Base-by-base conservation (phyloP, 2,888 invertebrate genomes). In the Pyralis farinalis region DNA sequence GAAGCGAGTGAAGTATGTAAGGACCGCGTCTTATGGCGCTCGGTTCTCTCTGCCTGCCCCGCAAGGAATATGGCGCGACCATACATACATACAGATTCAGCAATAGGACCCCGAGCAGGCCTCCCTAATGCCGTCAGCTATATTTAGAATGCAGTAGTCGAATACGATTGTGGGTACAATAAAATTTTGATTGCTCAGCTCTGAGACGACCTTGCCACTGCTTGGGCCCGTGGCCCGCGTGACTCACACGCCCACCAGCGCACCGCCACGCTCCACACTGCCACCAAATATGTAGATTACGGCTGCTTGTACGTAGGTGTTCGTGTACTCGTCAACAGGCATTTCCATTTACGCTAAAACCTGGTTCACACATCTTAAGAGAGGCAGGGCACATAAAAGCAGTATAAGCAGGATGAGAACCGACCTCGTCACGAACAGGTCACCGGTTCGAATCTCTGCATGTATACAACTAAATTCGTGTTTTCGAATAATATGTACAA, bases 101-200 rank as follows among this genome's bases (percentile, higher is more conserved):
- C 21, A 21, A 11, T 20, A 10, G 49, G 57, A 56, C 46, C 57
- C 57, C 44, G 50, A 56, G 55, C 58, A 55, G 58, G 65, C 57
- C 51, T 52, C 59, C 41, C 46, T 49, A 31, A 49, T 60, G 51
- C 49, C 50, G 56, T 58, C 55, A 50, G 46, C 59, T 64, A 64
- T 60, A 62, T 61, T 57, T 53, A 63, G 61, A 55, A 44, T 44
- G 49, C 47, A 53, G 39, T 16, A 2, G 16, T 39, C 38, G 42
- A 49, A 42, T 12, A 37, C 16, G 12, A 27, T 32, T 25, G 43
- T 46, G 48, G 48, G 55, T 45, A 44, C 52, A 43, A 58, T 66
- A 69, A 66, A 63, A 57, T 49, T 55, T 64, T 61, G 66, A 70
- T 63, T 58, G 64, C 58, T 63, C 65, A 65, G 69, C 58, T 59